These are phyloP conservation scores for Pelodytes ibericus DNA, from an alignment of 2,797 vertebrate genomes.

Conservation along the genomic window DNA sequence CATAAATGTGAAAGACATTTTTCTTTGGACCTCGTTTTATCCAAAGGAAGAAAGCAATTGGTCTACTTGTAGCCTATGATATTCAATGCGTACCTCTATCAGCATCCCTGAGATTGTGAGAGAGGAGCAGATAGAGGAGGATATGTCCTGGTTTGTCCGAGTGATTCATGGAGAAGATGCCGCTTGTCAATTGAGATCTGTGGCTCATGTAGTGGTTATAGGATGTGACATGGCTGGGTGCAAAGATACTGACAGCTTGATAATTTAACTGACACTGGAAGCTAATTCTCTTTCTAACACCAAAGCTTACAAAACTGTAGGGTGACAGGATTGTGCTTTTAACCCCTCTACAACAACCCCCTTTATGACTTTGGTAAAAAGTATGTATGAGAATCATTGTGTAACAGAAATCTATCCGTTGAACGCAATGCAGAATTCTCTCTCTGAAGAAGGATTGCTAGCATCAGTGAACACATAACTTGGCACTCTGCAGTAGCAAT, in stretches of 20 bases:
- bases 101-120: neutral
- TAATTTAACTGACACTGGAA: neutral
- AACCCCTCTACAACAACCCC: neutral
- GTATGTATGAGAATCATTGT: too few relatives aligned
- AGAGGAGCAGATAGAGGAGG: neutral
- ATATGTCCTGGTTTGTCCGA: neutral
- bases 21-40: too few relatives aligned
- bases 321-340: neutral
- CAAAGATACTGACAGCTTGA: slow-evolving; percentile 9
- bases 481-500: too few relatives aligned
- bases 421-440: too few relatives aligned
- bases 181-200: slow-evolving; percentile 7
- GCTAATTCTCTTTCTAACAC: slow-evolving; percentile 26
- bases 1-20: too few relatives aligned
- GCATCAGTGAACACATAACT: too few relatives aligned
- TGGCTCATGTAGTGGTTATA: neutral
- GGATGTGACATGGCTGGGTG: neutral
- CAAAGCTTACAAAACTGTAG: neutral
- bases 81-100: too few relatives aligned
- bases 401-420: too few relatives aligned
- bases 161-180: slow-evolving; percentile 10
- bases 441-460: too few relatives aligned
- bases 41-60: too few relatives aligned
- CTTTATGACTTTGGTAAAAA: too few relatives aligned
- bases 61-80: too few relatives aligned